These are phyloP conservation scores for Glossophaga mutica DNA, from an alignment of 2,797 vertebrate genomes.

Conservation along the genomic window DNA sequence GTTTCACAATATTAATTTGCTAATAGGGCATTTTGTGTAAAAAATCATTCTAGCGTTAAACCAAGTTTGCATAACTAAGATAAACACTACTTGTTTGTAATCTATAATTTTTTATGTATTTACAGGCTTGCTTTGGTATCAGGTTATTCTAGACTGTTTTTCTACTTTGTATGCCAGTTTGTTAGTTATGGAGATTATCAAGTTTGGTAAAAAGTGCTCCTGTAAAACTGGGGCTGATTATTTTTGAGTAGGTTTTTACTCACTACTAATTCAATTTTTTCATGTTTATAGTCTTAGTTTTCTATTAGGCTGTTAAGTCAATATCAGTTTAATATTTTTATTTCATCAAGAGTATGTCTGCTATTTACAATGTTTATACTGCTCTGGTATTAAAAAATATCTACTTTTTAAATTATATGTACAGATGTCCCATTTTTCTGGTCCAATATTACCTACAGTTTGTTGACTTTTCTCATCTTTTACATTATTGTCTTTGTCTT, in stretches of 20 bases:
- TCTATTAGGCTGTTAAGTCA: neutral
- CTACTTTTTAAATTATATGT: neutral
- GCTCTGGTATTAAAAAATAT: neutral
- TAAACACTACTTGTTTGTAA: neutral
- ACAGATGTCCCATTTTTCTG: neutral
- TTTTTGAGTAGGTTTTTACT: neutral
- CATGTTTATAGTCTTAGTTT: neutral
- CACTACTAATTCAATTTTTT: neutral
- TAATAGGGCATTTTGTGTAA: neutral
- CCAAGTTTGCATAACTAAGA: neutral
- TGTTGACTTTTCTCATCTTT: neutral
- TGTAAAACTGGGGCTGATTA: neutral
- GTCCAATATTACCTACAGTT: neutral
- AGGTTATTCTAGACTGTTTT: neutral
- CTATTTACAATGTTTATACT: neutral
- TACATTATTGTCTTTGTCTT: neutral
- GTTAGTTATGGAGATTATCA: neutral
- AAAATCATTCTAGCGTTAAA: neutral
- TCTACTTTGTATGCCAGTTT: neutral
- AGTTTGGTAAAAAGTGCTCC: neutral
- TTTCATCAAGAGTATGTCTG: neutral
- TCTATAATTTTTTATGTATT: neutral
- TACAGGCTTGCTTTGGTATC: neutral
- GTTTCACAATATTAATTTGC: neutral
- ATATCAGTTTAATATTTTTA: neutral